Base-by-base conservation (phyloP, 2,113 vertebrate genomes). In the Bubalus kerabau region DNA sequence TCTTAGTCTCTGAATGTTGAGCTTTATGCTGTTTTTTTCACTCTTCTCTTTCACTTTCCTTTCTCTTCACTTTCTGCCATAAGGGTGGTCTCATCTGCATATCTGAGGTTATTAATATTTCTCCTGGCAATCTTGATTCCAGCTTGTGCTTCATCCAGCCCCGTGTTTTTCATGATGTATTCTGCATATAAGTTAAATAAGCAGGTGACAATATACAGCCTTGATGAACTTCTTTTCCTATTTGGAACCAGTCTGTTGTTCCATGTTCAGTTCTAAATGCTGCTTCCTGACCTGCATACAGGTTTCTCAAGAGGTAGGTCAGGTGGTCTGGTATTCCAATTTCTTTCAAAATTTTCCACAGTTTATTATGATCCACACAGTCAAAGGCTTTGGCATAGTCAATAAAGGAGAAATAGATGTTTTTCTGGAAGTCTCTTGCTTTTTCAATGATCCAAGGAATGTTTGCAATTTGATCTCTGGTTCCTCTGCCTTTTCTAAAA, bases 371-470 rank as follows among this genome's bases (percentile, higher is more conserved):
- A 67, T 4, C 62, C 62, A n/a, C 32, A 67, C 3, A n/a, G 62
- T 19, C 62, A 19, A 67, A 9, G 16, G 62, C 16, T 1, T 67
- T 46, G 16, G 16, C 32, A 67, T 67, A 67, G 32, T n/a, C 62
- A n/a, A n/a, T n/a, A n/a, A n/a, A n/a, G 62, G 7, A 67, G 30
- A 67, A 67, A 19, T n/a, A 17, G 7, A n/a, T 67, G 4, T 5
- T n/a, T n/a, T n/a, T 67, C 62, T 67, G 32, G 32, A 67, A 67
- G 7, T 10, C 62, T 67, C 32, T 67, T 67, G 62, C 16, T 67
- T 67, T 67, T 67, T 67, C 0, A 2, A 67, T 67, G 62, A 9
- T 67, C 32, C 32, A 67, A 16, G 7, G 0, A 17, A 67, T 5
- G 16, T 67, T 67, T 16, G 62, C 32, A n/a, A 19, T 67, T n/a